A percentile compares a stretch with the other conserved stretches of the same genome.
Evolutionary conservation across 1,140 invertebrate species (phyloP).

Genomic region (Dryas iulia): DNA sequence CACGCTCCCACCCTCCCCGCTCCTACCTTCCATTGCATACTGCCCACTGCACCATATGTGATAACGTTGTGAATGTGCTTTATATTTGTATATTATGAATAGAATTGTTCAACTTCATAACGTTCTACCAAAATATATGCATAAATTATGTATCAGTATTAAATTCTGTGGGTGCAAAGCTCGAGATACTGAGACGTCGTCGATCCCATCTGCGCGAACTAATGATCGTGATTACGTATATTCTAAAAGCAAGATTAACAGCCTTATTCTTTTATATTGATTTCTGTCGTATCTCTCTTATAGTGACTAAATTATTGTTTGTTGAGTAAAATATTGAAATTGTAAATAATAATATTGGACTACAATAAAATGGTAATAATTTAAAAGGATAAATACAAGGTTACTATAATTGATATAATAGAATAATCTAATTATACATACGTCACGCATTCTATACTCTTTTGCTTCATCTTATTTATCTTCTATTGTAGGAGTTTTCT

Average conservation of each 20-base stretch:
- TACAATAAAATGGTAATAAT: not conserved
- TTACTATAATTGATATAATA: constrained; percentile 6
- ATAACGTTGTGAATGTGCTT: constrained; percentile 41
- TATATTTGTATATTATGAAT: not conserved
- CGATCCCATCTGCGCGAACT: constrained; percentile 23
- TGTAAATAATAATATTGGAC: not conserved
- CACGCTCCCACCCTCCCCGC: constrained; percentile 30
- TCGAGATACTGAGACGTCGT: not conserved
- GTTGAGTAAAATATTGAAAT: not conserved
- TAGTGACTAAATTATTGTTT: not conserved
- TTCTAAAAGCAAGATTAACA: constrained; percentile 9
- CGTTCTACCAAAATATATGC: not conserved
- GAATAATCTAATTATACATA: constrained; percentile 17
- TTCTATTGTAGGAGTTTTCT: not conserved
- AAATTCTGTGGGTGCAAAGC: constrained; percentile 12
- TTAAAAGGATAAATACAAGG: not conserved
- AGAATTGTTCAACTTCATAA: not conserved
- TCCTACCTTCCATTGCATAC: constrained; percentile 33
- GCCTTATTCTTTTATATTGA: not conserved
- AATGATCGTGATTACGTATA: constrained; percentile 23
- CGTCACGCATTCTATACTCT: not conserved
- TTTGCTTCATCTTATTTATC: constrained; percentile 3
- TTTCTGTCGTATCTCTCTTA: not conserved
- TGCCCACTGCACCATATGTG: constrained; percentile 49
- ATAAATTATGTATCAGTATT: constrained; percentile 6